A percentile compares a stretch with the other conserved stretches of the same genome.
phyloP scores from a whole-genome alignment of 2,888 invertebrate genomes.

The Eilema depressum region DNA sequence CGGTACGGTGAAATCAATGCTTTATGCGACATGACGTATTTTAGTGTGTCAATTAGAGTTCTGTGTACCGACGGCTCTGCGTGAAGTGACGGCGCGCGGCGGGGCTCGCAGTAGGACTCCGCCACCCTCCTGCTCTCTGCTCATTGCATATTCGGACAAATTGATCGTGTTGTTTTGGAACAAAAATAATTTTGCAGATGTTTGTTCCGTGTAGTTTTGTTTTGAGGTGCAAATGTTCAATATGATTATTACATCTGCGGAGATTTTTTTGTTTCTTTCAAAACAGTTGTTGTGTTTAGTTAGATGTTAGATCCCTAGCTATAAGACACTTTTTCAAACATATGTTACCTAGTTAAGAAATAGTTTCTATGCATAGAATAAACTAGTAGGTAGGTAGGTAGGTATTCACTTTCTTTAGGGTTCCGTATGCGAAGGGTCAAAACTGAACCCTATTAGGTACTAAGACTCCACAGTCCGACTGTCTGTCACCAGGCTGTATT shows the following conservation, averaged over 20 bases:
- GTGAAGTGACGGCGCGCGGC: constrained; percentile 69
- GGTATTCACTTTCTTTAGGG: too few relatives aligned
- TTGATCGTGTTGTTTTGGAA: constrained; percentile 71
- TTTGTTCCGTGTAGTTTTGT: constrained; percentile 50
- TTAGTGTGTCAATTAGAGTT: constrained; percentile 86
- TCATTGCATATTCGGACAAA: constrained; percentile 71
- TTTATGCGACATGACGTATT: constrained; percentile 74
- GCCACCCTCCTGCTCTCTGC: constrained; percentile 56
- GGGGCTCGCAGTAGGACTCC: constrained; percentile 53
- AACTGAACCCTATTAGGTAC: too few relatives aligned
- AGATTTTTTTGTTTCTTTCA: constrained; percentile 31
- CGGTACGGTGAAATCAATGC: constrained; percentile 57
- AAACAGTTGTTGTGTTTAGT: constrained; percentile 9
- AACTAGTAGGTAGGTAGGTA: too few relatives aligned
- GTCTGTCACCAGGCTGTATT: too few relatives aligned
- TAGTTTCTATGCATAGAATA: background rate
- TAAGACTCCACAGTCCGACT: too few relatives aligned
- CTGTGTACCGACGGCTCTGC: constrained; percentile 81
- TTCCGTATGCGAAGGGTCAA: too few relatives aligned
- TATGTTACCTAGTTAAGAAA: background rate
- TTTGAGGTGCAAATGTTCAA: constrained; percentile 41
- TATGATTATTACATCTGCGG: constrained; percentile 34
- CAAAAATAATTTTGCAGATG: constrained; percentile 65
- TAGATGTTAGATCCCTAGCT: background rate
- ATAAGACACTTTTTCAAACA: background rate